phyloP scores from a whole-genome alignment of 2,888 invertebrate species.

The Plagodis dolabraria region DNA sequence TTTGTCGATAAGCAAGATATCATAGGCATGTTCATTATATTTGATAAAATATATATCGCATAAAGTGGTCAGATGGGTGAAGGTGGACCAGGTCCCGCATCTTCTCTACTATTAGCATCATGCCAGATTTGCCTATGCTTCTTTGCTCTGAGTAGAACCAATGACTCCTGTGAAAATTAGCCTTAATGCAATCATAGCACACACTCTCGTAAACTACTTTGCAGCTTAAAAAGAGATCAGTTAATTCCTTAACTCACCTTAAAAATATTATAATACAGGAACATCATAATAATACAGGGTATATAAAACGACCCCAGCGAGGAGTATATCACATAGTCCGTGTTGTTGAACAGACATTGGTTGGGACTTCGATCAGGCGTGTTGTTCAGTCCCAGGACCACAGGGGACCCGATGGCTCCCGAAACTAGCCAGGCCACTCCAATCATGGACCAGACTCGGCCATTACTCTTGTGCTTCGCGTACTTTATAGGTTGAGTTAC shows the following conservation, averaged over 20 bases:
- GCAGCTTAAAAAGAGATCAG: background rate
- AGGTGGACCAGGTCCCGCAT: too few relatives aligned
- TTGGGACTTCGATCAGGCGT: constrained; percentile 92
- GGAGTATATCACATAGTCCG: constrained; percentile 98
- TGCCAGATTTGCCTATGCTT: too few relatives aligned
- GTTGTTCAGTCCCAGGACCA: constrained; percentile 97
- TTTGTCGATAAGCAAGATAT: too few relatives aligned
- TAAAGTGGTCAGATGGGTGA: too few relatives aligned
- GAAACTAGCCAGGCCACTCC: constrained; percentile 96
- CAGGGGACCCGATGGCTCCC: constrained; percentile 97
- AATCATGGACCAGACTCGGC: constrained; percentile 97
- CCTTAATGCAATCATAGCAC: too few relatives aligned
- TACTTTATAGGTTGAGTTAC: constrained; percentile 99
- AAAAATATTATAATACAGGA: constrained; percentile 98
- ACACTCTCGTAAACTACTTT: background rate
- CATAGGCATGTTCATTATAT: too few relatives aligned
- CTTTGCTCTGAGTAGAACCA: too few relatives aligned
- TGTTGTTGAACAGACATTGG: constrained; percentile 98
- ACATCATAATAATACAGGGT: constrained; percentile 99
- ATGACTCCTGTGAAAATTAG: too few relatives aligned
- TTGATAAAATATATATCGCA: too few relatives aligned
- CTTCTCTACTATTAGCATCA: too few relatives aligned
- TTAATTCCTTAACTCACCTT: constrained; percentile 88
- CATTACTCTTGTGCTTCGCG: constrained; percentile 98
- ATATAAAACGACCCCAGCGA: constrained; percentile 99